Evolutionary conservation across 2,797 vertebrate genomes (phyloP).

Genomic region (Protosalanx chinensis): DNA sequence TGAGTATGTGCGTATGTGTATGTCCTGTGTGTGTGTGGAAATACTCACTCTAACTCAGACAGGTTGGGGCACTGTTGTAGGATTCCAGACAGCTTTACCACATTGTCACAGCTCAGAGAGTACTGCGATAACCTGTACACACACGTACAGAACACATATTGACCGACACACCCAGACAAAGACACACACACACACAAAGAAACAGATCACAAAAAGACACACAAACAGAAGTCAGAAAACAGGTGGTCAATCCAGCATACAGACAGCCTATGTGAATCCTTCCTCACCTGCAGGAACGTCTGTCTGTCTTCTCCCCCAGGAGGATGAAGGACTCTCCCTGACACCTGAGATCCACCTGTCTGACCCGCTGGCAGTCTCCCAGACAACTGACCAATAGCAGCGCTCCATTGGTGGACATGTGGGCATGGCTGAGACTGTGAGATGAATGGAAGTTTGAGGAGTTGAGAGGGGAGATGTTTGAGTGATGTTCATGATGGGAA

Average conservation of each 20-base stretch:
- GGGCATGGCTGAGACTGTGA: slow-evolving; percentile 72
- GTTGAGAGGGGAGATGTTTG: background rate
- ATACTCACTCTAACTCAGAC: slow-evolving; percentile 77
- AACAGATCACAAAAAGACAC: background rate
- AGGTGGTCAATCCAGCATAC: background rate
- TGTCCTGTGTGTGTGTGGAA: background rate
- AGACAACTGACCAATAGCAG: slow-evolving; percentile 67
- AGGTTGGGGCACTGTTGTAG: slow-evolving; percentile 67
- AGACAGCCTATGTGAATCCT: background rate
- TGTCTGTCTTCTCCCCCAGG: slow-evolving; percentile 51
- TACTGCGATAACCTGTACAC: slow-evolving; percentile 49
- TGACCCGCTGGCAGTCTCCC: slow-evolving; percentile 62
- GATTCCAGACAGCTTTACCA: slow-evolving; percentile 64
- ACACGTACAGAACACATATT: background rate
- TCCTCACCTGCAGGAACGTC: slow-evolving; percentile 62
- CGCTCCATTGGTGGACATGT: slow-evolving; percentile 52
- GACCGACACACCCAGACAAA: no score
- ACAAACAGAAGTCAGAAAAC: background rate
- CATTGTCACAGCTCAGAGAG: slow-evolving; percentile 53
- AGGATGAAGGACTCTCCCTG: slow-evolving; percentile 57
- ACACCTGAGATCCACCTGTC: slow-evolving; percentile 71
- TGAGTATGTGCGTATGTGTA: slow-evolving; percentile 1
- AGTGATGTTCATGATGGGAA: no score
- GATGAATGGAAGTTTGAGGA: background rate
- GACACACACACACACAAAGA: background rate